Percentiles rank a stretch among this genome's conserved stretches.
These are phyloP conservation scores for Phrynocephalus versicolor DNA, from an alignment of 2,113 vertebrate genomes.

Conservation along the genomic window DNA sequence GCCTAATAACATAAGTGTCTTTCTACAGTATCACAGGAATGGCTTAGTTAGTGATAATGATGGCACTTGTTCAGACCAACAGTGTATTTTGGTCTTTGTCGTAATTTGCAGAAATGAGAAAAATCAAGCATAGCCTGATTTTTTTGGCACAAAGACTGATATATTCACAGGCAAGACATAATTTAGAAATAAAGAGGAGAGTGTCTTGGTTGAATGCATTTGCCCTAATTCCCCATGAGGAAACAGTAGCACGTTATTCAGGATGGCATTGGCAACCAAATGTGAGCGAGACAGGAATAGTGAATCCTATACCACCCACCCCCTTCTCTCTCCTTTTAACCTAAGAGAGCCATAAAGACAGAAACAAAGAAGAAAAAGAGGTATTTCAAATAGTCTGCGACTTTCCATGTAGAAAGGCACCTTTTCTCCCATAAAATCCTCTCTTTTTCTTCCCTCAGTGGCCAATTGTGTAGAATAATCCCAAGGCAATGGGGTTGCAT, in stretches of 20 bases:
- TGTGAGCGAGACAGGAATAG: neutral
- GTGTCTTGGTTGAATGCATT: neutral
- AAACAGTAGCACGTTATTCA: neutral
- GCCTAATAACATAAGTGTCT: slow-evolving; percentile 54
- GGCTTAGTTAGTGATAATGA: neutral
- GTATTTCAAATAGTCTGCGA: too few relatives aligned
- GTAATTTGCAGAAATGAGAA: neutral
- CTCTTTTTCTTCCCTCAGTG: neutral
- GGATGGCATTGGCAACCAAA: neutral
- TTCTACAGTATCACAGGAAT: slow-evolving; percentile 44
- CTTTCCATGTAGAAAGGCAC: neutral
- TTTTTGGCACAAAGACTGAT: neutral
- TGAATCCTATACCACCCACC: too few relatives aligned
- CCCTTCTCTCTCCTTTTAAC: too few relatives aligned
- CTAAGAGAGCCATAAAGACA: too few relatives aligned
- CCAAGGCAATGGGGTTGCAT: neutral
- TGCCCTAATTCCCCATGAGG: neutral
- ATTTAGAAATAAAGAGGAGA: neutral
- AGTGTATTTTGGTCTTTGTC: neutral
- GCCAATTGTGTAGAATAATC: neutral
- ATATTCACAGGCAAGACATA: neutral
- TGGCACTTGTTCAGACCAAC: neutral
- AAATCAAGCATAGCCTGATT: neutral
- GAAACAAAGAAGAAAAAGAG: too few relatives aligned
- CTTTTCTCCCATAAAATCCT: neutral